These are phyloP conservation scores for Anabas testudineus DNA, from an alignment of 2,797 vertebrate species.

Conservation along the genomic window DNA sequence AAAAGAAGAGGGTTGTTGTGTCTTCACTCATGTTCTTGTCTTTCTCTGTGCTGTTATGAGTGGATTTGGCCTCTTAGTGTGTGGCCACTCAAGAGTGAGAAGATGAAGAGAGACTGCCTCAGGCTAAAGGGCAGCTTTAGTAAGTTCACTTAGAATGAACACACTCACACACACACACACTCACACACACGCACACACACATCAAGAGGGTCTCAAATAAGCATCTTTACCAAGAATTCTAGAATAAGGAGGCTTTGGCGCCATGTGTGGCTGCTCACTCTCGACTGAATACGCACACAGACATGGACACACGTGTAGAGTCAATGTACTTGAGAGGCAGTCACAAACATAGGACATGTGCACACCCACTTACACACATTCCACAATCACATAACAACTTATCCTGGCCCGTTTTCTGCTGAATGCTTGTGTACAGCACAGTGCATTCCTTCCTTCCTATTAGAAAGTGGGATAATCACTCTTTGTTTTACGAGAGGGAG, in stretches of 20 bases:
- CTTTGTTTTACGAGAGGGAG: conserved; percentile 89
- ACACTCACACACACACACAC: conserved; percentile 47
- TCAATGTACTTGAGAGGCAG: conserved; percentile 43
- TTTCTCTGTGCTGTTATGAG: conserved; percentile 59
- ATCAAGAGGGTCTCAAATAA: conserved; percentile 80
- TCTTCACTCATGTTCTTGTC: conserved; percentile 52
- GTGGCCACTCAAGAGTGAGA: conserved; percentile 83
- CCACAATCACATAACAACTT: conserved; percentile 63
- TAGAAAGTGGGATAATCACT: conserved; percentile 88
- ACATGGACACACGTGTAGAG: conserved; percentile 12
- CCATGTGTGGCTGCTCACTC: conserved; percentile 70
- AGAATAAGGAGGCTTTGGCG: conserved; percentile 69
- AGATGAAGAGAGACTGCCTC: conserved; percentile 77
- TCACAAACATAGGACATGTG: conserved; percentile 40
- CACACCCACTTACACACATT: conserved; percentile 52
- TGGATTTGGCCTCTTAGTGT: conserved; percentile 76
- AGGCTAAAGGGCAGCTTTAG: conserved; percentile 82
- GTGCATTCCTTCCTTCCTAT: conserved; percentile 81
- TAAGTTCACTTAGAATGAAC: conserved; percentile 67
- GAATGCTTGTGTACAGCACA: conserved; percentile 74
- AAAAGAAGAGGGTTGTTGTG: conserved; percentile 29
- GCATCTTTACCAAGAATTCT: conserved; percentile 79
- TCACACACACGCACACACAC: conserved; percentile 45
- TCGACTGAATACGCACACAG: conserved; percentile 42
- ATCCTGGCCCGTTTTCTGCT: conserved; percentile 37